phyloP scores from a whole-genome alignment of 2,888 invertebrate species.

The Ceratothoa steindachneri region DNA sequence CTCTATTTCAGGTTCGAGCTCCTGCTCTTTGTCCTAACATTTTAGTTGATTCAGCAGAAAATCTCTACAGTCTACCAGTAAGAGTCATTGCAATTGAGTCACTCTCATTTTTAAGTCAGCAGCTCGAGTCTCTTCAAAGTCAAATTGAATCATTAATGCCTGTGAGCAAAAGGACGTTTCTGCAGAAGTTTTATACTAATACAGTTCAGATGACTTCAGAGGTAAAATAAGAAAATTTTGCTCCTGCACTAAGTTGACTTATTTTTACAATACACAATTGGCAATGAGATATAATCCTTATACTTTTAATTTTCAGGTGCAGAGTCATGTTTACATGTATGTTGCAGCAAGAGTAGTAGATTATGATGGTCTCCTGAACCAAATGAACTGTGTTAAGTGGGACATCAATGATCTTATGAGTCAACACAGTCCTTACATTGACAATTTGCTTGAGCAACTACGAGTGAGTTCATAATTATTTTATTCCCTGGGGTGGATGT shows the following conservation, averaged over 20 bases:
- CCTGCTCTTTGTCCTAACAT: conserved; percentile 64
- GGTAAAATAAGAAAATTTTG: conserved; percentile 15
- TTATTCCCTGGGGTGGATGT: no score
- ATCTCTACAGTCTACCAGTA: conserved; percentile 75
- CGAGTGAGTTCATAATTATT: conserved; percentile 31
- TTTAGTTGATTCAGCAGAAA: conserved; percentile 58
- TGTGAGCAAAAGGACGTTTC: conserved; percentile 58
- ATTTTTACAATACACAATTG: no score
- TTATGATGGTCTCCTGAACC: conserved; percentile 56
- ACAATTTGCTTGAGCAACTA: conserved; percentile 51
- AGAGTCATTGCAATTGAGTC: conserved; percentile 90
- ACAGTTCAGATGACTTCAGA: conserved; percentile 35
- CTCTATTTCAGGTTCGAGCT: conserved; percentile 54
- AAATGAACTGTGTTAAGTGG: conserved; percentile 90
- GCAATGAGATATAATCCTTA: no score
- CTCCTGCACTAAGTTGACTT: no score
- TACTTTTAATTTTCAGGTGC: no score
- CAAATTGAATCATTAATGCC: conserved; percentile 80
- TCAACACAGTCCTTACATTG: conserved; percentile 82
- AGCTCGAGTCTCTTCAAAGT: conserved; percentile 75
- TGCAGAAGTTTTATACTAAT: conserved; percentile 54
- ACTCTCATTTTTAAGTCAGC: conserved; percentile 79
- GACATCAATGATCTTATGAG: conserved; percentile 76
- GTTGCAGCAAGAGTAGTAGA: conserved; percentile 39
- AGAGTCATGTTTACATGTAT: conserved; percentile 34